Evolutionary conservation across 1,140 invertebrate species (phyloP).

Genomic region (Drosophila varians): DNA sequence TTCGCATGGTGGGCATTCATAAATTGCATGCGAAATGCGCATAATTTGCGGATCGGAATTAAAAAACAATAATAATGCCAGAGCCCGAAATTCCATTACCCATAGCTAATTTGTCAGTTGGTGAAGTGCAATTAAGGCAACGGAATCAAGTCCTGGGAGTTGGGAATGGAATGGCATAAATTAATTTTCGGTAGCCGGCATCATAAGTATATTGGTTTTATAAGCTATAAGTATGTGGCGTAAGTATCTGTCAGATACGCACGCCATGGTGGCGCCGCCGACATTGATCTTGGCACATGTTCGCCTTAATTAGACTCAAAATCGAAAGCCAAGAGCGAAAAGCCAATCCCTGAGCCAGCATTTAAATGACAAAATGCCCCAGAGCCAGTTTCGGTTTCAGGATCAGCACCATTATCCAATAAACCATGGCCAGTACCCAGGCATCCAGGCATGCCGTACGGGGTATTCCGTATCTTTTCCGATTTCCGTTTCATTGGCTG

Average conservation of each 20-base stretch:
- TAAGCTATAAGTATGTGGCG: conserved; percentile 23
- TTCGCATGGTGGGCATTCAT: conserved; percentile 29
- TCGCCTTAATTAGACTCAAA: conserved; percentile 74
- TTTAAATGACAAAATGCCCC: conserved; percentile 69
- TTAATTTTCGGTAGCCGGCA: conserved; percentile 69
- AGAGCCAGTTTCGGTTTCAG: conserved; percentile 41
- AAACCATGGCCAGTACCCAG: not conserved
- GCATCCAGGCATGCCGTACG: too few relatives aligned
- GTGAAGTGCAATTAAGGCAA: conserved; percentile 65
- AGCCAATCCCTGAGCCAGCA: conserved; percentile 43
- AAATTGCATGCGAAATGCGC: conserved; percentile 69
- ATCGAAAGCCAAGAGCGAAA: conserved; percentile 44
- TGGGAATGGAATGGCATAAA: conserved; percentile 58
- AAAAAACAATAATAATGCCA: conserved; percentile 25
- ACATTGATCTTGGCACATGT: conserved; percentile 80
- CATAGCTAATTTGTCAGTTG: conserved; percentile 42
- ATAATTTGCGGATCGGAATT: conserved; percentile 41
- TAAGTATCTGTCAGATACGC: conserved; percentile 62
- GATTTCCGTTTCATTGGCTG: conserved; percentile 57
- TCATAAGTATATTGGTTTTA: conserved; percentile 35
- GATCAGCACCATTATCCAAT: conserved; percentile 7
- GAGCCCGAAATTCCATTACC: conserved; percentile 26
- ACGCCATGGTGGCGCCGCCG: conserved; percentile 55
- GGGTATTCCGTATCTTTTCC: not conserved
- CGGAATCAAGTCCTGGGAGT: conserved; percentile 23